A percentile compares a stretch with the other conserved stretches of the same genome.
Conservation (phyloP, 2,113 vertebrate species). For the Psittacus erithacus region DNA sequence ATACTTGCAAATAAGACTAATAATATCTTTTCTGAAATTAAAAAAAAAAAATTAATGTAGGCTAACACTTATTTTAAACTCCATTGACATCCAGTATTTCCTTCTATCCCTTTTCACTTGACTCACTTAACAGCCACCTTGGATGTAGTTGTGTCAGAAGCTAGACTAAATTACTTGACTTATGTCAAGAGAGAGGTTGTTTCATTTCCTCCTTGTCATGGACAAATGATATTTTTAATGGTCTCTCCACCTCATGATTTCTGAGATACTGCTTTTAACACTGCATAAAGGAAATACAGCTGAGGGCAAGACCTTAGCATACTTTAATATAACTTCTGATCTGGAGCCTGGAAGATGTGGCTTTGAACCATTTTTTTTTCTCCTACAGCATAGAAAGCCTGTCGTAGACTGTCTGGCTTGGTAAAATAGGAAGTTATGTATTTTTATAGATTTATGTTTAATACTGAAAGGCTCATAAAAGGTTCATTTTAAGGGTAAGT, state of each 20-base stretch:
- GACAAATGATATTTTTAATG: slow-evolving; percentile 21
- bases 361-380: not conserved
- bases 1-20: not conserved
- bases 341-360: not conserved
- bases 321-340: not conserved
- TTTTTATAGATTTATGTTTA: not conserved
- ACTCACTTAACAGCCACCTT: not conserved
- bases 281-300: not conserved
- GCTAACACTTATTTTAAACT: not conserved
- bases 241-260: not conserved
- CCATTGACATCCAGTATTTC: not conserved
- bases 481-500: not conserved
- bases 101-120: not conserved
- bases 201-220: slow-evolving; percentile 19
- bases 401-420: not conserved
- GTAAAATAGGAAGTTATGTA: not conserved
- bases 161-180: not conserved
- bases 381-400: not conserved
- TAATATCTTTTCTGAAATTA: not conserved
- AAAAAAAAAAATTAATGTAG: not conserved
- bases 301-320: not conserved
- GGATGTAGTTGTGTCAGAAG: not conserved
- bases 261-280: slow-evolving; percentile 4
- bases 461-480: not conserved
- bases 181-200: not conserved